Evolutionary conservation across 1,140 invertebrate genomes (phyloP).

Genomic region (Heliconius himera): DNA sequence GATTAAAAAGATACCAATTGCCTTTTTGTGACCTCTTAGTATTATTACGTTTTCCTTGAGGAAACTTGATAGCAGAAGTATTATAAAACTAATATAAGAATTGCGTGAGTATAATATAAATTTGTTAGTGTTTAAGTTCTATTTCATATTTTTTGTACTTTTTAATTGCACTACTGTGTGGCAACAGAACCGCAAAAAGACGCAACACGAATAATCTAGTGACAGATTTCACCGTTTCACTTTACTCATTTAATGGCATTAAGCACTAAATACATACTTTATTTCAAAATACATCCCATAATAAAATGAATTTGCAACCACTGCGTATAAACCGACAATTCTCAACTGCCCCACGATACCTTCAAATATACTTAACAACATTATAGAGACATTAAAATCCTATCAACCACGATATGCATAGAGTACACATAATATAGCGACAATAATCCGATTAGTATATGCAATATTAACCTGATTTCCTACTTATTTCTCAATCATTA

Average conservation of each 20-base stretch:
- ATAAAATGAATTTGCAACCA: background rate
- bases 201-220: background rate
- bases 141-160: background rate
- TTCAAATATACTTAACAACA: background rate
- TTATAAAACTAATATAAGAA: background rate
- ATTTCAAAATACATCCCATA: background rate
- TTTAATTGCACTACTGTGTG: background rate
- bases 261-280: background rate
- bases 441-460: slow-evolving; percentile 17
- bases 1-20: slow-evolving; percentile 18
- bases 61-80: slow-evolving; percentile 10
- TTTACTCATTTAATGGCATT: background rate
- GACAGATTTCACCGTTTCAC: background rate
- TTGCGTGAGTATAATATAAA: background rate
- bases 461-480: slow-evolving; percentile 21
- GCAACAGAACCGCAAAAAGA: background rate
- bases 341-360: background rate
- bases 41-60: slow-evolving; percentile 7
- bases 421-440: background rate
- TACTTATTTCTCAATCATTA: slow-evolving; percentile 20
- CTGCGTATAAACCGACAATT: background rate
- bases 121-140: background rate
- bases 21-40: background rate
- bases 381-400: slow-evolving; percentile 5
- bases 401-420: background rate